Conservation (phyloP, 2,797 vertebrate species). For the Pangasius macronema region DNA sequence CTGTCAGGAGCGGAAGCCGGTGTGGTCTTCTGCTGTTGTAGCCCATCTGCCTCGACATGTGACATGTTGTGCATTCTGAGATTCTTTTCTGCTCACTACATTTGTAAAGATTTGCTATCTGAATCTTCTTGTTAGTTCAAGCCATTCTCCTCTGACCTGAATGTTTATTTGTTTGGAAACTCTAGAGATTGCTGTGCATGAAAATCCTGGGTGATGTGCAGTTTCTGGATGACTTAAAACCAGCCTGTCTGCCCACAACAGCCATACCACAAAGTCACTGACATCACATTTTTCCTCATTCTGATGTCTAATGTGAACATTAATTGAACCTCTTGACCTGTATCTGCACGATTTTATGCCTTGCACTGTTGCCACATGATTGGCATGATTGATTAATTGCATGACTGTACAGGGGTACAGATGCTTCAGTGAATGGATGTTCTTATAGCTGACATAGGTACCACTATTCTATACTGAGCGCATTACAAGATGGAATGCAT, state of each 20-base stretch:
- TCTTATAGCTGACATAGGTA: background rate
- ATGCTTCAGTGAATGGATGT: background rate
- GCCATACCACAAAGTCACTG: background rate
- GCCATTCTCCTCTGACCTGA: background rate
- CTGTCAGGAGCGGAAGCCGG: background rate
- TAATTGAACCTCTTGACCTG: background rate
- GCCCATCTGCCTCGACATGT: background rate
- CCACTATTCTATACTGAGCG: background rate
- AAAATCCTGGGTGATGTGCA: background rate
- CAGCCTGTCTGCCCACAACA: background rate
- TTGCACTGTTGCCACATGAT: background rate
- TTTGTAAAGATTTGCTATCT: background rate
- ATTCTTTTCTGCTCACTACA: background rate
- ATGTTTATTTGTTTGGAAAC: conserved; percentile 7
- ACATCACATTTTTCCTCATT: background rate
- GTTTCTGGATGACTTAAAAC: background rate
- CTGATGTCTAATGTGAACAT: background rate
- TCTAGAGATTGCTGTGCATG: background rate
- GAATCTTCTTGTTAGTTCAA: background rate
- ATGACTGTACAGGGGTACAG: background rate
- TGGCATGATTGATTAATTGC: background rate
- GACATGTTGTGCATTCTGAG: background rate
- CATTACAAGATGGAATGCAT: background rate
- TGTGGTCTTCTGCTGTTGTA: background rate
- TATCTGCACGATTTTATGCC: background rate